Evolutionary conservation across 2,797 vertebrate genomes (phyloP).

Genomic region (Aphelocoma californica): DNA sequence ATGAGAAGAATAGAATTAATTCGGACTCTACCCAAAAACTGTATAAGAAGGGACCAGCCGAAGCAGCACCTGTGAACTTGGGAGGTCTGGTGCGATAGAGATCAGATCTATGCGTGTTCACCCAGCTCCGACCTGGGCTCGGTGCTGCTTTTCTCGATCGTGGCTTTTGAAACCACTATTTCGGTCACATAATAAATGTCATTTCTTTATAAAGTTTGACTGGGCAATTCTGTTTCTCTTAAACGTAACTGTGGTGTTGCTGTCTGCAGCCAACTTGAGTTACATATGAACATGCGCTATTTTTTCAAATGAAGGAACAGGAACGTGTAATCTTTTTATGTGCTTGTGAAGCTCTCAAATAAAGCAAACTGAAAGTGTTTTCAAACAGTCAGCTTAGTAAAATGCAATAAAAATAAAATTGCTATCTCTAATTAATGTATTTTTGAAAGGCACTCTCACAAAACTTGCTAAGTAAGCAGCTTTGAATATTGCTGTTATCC

Average conservation of each 20-base stretch:
- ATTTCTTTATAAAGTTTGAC: too few relatives aligned
- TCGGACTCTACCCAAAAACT: too few relatives aligned
- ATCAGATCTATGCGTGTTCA: too few relatives aligned
- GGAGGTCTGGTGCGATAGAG: too few relatives aligned
- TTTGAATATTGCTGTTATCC: background rate
- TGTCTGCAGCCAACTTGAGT: background rate
- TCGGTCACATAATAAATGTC: too few relatives aligned
- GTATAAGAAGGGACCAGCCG: too few relatives aligned
- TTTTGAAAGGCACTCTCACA: background rate
- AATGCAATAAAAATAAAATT: background rate
- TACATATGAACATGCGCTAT: rapidly evolving
- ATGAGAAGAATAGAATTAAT: too few relatives aligned
- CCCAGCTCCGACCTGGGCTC: too few relatives aligned
- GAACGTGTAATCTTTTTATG: background rate
- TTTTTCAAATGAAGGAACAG: background rate
- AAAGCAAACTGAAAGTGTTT: background rate
- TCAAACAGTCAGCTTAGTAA: background rate
- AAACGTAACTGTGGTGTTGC: background rate
- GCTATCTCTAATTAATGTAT: background rate
- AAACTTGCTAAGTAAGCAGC: background rate
- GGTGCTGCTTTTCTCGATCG: too few relatives aligned
- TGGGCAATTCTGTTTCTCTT: too few relatives aligned
- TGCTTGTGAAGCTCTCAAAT: background rate
- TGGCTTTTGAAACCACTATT: too few relatives aligned
- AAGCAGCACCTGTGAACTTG: too few relatives aligned